Conservation (phyloP, 2,113 vertebrate species). For the Craseonycteris thonglongyai region DNA sequence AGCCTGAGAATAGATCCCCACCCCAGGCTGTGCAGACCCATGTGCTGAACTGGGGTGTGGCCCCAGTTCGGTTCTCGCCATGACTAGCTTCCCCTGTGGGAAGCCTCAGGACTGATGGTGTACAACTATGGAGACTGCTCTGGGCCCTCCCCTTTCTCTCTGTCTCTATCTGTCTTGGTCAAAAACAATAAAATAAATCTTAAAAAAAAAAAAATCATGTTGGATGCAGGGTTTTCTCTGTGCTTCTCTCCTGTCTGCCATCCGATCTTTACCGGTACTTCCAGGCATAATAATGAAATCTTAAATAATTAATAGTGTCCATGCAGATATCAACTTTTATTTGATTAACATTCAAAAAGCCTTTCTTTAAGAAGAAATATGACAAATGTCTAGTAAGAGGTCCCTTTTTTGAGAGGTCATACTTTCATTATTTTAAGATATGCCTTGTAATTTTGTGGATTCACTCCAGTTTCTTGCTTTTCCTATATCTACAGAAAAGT, state of each 20-base stretch:
- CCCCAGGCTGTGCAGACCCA: no score
- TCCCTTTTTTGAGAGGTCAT: neutral
- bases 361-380: neutral
- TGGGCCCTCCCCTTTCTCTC: no score
- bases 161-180: no score
- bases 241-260: neutral
- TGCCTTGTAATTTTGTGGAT: neutral
- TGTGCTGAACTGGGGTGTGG: no score
- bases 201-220: neutral
- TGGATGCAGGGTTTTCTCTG: neutral
- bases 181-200: no score
- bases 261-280: neutral
- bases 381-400: neutral
- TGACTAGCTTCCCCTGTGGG: no score
- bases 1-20: no score
- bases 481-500: neutral
- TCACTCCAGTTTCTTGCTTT: neutral
- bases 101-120: no score
- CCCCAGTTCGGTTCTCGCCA: no score
- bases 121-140: no score
- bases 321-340: neutral
- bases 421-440: neutral
- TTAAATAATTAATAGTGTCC: neutral
- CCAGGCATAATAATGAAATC: neutral
- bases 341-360: neutral